Conservation (phyloP, 2,113 vertebrate species). For the Aleadryas rufinucha region DNA sequence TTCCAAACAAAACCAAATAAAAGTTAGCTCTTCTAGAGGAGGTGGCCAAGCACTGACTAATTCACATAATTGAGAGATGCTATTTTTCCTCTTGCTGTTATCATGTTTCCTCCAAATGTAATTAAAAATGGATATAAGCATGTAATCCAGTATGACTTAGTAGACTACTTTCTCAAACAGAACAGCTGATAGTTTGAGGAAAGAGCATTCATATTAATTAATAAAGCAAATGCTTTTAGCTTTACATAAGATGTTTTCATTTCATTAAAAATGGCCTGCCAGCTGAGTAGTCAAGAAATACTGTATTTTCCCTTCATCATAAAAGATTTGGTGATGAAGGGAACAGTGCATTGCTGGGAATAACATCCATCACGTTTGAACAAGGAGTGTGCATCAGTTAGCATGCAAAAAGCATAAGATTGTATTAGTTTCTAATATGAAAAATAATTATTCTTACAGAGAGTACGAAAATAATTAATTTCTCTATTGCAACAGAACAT, state of each 20-base stretch:
- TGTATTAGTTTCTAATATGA: background rate
- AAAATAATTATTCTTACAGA: background rate
- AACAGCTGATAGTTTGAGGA: background rate
- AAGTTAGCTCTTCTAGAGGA: background rate
- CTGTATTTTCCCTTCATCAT: background rate
- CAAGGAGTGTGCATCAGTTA: background rate
- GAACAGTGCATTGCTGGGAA: background rate
- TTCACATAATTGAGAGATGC: background rate
- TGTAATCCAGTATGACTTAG: conserved; percentile 19
- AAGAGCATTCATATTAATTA: conserved; percentile 25
- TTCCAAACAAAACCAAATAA: background rate
- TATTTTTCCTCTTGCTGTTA: conserved; percentile 5
- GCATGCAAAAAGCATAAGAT: background rate
- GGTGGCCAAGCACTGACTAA: background rate
- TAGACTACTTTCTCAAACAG: conserved; percentile 4
- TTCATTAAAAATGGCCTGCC: background rate
- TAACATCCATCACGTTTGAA: background rate
- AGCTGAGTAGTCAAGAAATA: background rate
- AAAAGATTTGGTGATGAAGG: background rate
- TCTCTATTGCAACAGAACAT: background rate
- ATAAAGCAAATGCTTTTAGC: conserved; percentile 20
- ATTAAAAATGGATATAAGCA: conserved; percentile 35
- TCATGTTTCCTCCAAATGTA: conserved; percentile 45
- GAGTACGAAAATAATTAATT: background rate
- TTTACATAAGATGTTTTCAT: conserved; percentile 6